A percentile compares a stretch with the other conserved stretches of the same genome.
phyloP scores from a whole-genome alignment of 2,888 invertebrate species.

The Metalampra italica region DNA sequence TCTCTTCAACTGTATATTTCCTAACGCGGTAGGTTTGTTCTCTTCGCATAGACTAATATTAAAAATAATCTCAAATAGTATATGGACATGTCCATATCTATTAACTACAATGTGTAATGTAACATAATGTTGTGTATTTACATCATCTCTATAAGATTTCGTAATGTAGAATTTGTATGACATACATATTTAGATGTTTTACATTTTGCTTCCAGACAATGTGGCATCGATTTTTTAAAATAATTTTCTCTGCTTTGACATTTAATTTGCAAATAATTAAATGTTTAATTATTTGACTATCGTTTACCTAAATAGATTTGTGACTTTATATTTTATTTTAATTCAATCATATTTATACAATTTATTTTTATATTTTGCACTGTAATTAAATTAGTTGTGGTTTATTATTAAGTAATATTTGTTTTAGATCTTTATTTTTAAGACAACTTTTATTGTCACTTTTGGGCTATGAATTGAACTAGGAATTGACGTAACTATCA shows the following conservation, averaged over 20 bases:
- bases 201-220: constrained; percentile 10
- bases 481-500: constrained; percentile 17
- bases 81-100: constrained; percentile 59
- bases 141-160: constrained; percentile 26
- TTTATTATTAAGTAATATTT: constrained; percentile 12
- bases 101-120: constrained; percentile 40
- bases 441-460: constrained; percentile 12
- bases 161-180: constrained; percentile 20
- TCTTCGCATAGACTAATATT: constrained; percentile 27
- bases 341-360: background rate
- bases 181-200: constrained; percentile 9
- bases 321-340: background rate
- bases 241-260: background rate
- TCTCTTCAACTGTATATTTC: constrained; percentile 61
- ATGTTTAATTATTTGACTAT: background rate
- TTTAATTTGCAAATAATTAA: background rate
- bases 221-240: constrained; percentile 8
- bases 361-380: constrained; percentile 5
- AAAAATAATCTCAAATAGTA: constrained; percentile 26
- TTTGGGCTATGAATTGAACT: constrained; percentile 28
- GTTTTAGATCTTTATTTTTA: constrained; percentile 14
- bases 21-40: constrained; percentile 22
- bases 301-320: too few species aligned
- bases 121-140: constrained; percentile 41
- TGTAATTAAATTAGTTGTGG: constrained; percentile 11